These are phyloP conservation scores for Heterodera filipjevi DNA, from an alignment of 2,888 invertebrate genomes.

Conservation along the genomic window DNA sequence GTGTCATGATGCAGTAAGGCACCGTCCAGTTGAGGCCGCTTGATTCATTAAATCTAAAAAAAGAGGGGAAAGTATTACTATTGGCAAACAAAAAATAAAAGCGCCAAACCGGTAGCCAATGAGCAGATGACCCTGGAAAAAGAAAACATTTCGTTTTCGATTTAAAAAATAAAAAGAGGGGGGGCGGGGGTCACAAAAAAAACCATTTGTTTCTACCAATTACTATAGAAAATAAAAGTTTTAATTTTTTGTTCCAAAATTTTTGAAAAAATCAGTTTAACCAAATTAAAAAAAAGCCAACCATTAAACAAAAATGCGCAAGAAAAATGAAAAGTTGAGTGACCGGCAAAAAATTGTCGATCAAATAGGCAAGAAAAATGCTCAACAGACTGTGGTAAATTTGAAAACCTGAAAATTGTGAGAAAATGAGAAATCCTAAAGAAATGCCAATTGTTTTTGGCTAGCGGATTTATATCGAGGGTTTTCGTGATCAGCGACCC, in stretches of 20 bases:
- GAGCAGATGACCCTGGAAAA: constrained; percentile 67
- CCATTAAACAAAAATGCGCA: constrained; percentile 82
- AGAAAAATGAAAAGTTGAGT: constrained; percentile 74
- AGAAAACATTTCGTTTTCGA: no score
- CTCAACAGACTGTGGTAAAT: constrained; percentile 79
- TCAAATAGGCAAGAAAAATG: constrained; percentile 75
- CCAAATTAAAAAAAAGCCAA: constrained; percentile 58
- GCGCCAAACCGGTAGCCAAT: constrained; percentile 74
- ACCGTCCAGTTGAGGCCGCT: constrained; percentile 92
- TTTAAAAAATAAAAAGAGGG: no score
- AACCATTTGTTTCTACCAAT: no score
- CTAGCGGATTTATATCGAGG: not conserved
- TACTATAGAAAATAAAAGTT: no score
- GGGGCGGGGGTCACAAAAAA: no score
- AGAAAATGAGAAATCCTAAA: constrained; percentile 48
- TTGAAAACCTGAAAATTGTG: constrained; percentile 71
- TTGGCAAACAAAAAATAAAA: not conserved
- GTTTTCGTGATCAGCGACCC: no score
- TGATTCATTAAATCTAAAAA: constrained; percentile 75
- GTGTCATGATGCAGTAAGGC: constrained; percentile 90
- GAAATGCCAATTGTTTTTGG: not conserved
- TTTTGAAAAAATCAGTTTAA: not conserved
- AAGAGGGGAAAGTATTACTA: not conserved
- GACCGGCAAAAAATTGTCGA: constrained; percentile 74
- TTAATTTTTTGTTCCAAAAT: constrained; percentile 2